These are phyloP conservation scores for Creontiades dilutus DNA, from an alignment of 2,888 invertebrate genomes.

Conservation along the genomic window DNA sequence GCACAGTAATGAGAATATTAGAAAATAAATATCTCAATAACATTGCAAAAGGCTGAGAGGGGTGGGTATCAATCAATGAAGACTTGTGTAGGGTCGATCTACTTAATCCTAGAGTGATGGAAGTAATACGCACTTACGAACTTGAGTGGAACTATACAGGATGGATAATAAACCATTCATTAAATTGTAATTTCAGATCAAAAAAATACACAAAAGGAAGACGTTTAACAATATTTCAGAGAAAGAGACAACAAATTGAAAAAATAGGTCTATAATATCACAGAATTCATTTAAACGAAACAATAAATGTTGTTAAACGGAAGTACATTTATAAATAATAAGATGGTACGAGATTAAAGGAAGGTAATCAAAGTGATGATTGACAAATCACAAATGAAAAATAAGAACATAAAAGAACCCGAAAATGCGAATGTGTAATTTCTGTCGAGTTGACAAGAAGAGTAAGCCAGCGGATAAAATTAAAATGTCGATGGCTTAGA, in stretches of 20 bases:
- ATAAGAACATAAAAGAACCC: neutral
- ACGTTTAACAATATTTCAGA: neutral
- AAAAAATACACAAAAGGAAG: slow-evolving; percentile 41
- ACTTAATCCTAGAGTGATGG: slow-evolving; percentile 5
- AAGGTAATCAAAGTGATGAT: neutral
- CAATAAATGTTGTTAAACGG: neutral
- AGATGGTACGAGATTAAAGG: neutral
- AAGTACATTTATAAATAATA: neutral
- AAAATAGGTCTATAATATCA: slow-evolving; percentile 41
- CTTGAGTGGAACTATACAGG: too few relatives aligned
- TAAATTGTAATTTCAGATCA: neutral
- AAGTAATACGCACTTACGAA: neutral
- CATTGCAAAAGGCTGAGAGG: slow-evolving; percentile 35
- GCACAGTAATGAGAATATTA: slow-evolving; percentile 9
- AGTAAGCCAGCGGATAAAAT: too few relatives aligned
- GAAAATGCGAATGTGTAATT: neutral
- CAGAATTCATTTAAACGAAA: slow-evolving; percentile 30
- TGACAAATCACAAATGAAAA: neutral
- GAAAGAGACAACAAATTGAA: slow-evolving; percentile 34
- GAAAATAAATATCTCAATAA: slow-evolving; percentile 38
- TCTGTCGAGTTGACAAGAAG: too few relatives aligned
- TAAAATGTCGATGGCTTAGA: too few relatives aligned
- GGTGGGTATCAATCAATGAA: slow-evolving; percentile 1
- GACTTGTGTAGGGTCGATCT: slow-evolving; percentile 1
- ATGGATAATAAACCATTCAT: neutral